phyloP scores from a whole-genome alignment of 2,888 invertebrate species.

The Micoletzkya japonica region DNA sequence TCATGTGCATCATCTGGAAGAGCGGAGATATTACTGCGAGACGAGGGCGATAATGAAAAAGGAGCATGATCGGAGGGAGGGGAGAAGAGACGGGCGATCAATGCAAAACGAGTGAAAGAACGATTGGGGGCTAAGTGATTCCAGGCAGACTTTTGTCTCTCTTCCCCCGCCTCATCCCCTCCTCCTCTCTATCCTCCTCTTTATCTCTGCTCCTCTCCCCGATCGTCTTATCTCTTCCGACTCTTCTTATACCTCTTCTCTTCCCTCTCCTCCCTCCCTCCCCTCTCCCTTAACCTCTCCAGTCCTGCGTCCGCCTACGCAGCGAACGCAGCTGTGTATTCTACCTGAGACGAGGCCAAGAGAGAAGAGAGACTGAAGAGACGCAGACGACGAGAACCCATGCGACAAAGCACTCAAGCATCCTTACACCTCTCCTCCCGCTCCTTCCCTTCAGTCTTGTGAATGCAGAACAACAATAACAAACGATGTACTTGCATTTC shows the following conservation, averaged over 20 bases:
- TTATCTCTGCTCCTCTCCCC: too few species aligned
- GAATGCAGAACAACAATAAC: not conserved
- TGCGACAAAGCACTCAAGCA: conserved; percentile 7
- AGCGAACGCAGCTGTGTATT: conserved; percentile 27
- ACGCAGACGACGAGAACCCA: conserved; percentile 10
- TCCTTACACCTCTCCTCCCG: conserved; percentile 5
- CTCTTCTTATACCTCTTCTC: conserved; percentile 9
- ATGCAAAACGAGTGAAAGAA: not conserved
- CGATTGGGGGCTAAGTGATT: conserved; percentile 20
- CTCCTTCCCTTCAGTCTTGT: not conserved
- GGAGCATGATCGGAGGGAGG: not conserved
- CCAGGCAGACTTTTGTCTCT: not conserved
- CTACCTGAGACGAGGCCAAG: conserved; percentile 5
- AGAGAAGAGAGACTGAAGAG: not conserved
- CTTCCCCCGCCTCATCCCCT: not conserved
- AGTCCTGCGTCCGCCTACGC: conserved; percentile 22
- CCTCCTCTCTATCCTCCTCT: not conserved
- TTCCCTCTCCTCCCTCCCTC: not conserved
- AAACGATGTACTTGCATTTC: not conserved
- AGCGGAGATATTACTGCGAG: too few species aligned
- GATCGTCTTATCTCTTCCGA: too few species aligned
- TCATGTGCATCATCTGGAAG: too few species aligned
- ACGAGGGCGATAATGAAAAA: too few species aligned
- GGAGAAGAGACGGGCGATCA: not conserved
- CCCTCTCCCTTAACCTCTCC: conserved; percentile 17